Percentiles rank a stretch among this genome's conserved stretches.
Conservation (phyloP, 2,797 vertebrate genomes). For the Sarcoramphus papa region DNA sequence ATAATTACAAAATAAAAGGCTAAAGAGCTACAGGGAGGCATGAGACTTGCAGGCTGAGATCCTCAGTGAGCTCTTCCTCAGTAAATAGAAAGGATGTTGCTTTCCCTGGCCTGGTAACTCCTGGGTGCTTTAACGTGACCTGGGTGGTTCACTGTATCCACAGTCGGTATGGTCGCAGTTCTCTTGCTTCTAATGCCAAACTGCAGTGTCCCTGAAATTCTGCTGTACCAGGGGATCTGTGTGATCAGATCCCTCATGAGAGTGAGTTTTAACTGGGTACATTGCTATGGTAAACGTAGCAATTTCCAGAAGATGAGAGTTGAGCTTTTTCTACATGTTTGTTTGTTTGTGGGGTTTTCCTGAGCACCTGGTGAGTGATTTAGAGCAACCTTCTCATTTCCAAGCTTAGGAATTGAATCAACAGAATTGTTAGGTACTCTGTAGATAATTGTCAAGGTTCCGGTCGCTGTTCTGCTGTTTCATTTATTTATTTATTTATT, state of each 20-base stretch:
- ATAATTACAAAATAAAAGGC: neutral
- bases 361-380: neutral
- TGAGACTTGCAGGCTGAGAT: neutral
- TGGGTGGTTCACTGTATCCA: neutral
- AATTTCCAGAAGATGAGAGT: neutral
- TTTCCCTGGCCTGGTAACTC: neutral
- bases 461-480: neutral
- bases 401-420: neutral
- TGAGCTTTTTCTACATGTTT: neutral
- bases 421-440: neutral
- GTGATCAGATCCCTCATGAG: neutral
- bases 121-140: too few relatives aligned
- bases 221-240: neutral
- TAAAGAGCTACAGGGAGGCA: neutral
- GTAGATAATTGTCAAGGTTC: neutral
- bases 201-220: neutral
- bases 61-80: neutral
- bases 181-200: neutral
- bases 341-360: neutral
- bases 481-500: neutral
- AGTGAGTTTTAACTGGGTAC: neutral
- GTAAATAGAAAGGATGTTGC: neutral
- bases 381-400: neutral
- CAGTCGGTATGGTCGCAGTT: accelerated
- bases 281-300: neutral